Evolutionary conservation across 2,113 vertebrate genomes (phyloP), one percentile per base, ranked within the genome.

Genomic region (Crocuta crocuta): DNA sequence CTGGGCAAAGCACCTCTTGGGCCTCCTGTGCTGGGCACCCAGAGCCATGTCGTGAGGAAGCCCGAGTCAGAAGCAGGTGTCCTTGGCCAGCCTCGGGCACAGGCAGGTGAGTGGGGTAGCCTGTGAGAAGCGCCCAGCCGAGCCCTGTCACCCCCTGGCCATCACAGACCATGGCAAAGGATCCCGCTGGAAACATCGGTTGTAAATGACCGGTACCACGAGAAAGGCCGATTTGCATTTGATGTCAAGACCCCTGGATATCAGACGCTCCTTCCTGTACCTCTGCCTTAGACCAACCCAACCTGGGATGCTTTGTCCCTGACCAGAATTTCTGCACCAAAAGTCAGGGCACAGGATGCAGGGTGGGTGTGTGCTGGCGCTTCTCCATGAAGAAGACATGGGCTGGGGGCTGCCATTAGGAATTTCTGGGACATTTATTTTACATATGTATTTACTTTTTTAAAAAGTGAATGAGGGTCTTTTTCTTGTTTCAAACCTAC

Each of bases 151-250:
- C 3, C 43, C 73, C 43, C 11, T 10, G 24, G 24, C 39, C 3
- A 0, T 4, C 26, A 28, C 23, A 35, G 4, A 13, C 61, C 24
- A 63, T 19, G 13, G n/a, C 33, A 23, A 43, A 16, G 65, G 17
- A 94, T 98, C 97, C 96, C 96, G 98, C 78, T 97, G 97, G 21
- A 50, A 35, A 53, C 19, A 5, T 16, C 7, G 10, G 65, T 10
- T 33, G 71, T 63, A n/a, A 74, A 24, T 15, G 16, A 89, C 9
- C 4, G 3, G 45, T 2, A 58, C 2, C 10, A 70, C 2, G 3
- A 71, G 24, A 23, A 55, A 28, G 2, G 10, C 78, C 7, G 1
- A 19, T 21, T 35, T 48, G 70, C 17, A 31, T 31, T 7, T 48
- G 65, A 35, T 9, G 5, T 23, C 39, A 53, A 23, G 21, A 61